Evolutionary conservation across 2,113 vertebrate species (phyloP).

Genomic region (Archocentrus centrarchus): DNA sequence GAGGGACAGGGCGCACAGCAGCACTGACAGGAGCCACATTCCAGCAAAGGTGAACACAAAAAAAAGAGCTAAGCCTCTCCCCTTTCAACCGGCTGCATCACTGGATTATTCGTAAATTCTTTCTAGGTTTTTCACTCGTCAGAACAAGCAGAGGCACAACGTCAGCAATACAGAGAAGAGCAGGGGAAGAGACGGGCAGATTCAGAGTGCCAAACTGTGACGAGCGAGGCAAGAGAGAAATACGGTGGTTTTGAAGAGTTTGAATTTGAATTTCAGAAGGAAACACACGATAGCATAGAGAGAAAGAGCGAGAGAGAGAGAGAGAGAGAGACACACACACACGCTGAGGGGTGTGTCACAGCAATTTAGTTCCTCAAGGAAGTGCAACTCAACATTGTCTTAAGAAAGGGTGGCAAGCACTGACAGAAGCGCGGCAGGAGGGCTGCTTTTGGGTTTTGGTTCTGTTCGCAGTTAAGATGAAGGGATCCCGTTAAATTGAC

Average conservation of each 20-base stretch:
- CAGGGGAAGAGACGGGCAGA: constrained; percentile 11
- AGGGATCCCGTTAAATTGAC: constrained; percentile 44
- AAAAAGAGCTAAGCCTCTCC: constrained; percentile 73
- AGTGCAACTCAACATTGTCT: constrained; percentile 81
- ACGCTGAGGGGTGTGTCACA: constrained; percentile 82
- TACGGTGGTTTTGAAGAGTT: constrained; percentile 21
- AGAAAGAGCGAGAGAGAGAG: constrained; percentile 45
- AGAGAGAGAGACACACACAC: constrained; percentile 45
- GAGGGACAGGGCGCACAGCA: constrained; percentile 14
- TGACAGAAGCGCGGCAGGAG: constrained; percentile 57
- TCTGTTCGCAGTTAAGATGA: constrained; percentile 46
- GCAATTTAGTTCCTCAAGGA: constrained; percentile 87
- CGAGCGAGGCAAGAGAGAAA: constrained; percentile 28
- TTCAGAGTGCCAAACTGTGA: constrained; percentile 12
- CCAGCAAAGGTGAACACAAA: constrained; percentile 71
- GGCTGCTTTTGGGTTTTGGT: constrained; percentile 22
- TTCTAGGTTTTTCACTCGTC: constrained; percentile 82
- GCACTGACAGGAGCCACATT: constrained; percentile 75
- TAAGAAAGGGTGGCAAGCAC: constrained; percentile 68
- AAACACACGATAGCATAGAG: constrained; percentile 25
- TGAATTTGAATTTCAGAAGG: constrained; percentile 48
- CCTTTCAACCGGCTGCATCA: constrained; percentile 71
- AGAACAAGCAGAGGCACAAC: constrained; percentile 77
- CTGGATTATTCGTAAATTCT: constrained; percentile 81
- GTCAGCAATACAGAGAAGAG: constrained; percentile 66